These are phyloP conservation scores for Benitochromis conjunctus DNA, from an alignment of 2,113 vertebrate genomes.

Conservation along the genomic window DNA sequence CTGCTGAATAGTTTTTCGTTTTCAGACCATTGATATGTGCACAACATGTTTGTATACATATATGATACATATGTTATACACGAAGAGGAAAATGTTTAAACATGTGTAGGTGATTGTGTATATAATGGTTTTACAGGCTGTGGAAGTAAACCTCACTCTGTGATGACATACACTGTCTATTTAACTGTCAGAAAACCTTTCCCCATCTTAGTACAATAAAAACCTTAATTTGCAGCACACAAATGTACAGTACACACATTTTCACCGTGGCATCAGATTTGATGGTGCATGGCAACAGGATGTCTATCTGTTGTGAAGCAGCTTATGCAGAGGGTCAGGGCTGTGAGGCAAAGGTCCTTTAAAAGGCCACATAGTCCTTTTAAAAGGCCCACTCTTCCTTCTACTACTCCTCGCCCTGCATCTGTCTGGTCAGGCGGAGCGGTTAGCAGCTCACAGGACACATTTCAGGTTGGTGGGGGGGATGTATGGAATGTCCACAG, in stretches of 20 bases:
- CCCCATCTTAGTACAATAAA: background rate
- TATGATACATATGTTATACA: background rate
- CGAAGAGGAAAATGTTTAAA: background rate
- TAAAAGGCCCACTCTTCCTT: background rate
- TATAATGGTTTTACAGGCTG: background rate
- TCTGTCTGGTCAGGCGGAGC: slow-evolving; percentile 22
- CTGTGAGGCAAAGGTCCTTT: background rate
- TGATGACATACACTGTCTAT: background rate
- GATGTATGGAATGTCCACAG: background rate
- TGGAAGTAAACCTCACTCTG: background rate
- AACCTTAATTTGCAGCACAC: background rate
- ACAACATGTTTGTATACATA: background rate
- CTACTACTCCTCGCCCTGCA: background rate
- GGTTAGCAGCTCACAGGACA: background rate
- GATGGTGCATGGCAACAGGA: slow-evolving; percentile 3
- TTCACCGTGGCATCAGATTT: background rate
- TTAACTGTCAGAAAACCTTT: background rate
- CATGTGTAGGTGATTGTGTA: background rate
- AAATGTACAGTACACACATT: background rate
- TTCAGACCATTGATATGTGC: background rate
- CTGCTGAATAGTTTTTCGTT: background rate
- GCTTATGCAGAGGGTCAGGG: slow-evolving; percentile 31
- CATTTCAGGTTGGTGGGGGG: background rate
- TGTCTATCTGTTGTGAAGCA: slow-evolving; percentile 12
- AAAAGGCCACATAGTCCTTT: slow-evolving; percentile 18